phyloP scores from a whole-genome alignment of 64 coral and sea anemone species.

The Pachyseris speciosa region DNA sequence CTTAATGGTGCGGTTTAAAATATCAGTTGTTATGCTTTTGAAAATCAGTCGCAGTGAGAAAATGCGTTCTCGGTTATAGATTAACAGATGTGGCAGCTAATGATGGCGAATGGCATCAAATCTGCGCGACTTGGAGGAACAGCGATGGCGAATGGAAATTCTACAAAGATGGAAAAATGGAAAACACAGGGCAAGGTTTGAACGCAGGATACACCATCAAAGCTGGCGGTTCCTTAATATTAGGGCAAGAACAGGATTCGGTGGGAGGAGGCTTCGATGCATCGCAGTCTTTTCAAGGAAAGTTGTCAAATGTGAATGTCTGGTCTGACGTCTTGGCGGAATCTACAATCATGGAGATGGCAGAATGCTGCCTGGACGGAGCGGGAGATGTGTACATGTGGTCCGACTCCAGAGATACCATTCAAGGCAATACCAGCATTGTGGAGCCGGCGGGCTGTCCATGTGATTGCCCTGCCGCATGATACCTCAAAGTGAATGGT shows the following conservation, averaged over 20 bases:
- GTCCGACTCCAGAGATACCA: neutral
- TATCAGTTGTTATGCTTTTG: too few species aligned
- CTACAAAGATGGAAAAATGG: neutral
- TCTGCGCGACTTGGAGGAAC: too few species aligned
- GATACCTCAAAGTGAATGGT: too few species aligned
- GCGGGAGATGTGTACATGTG: neutral
- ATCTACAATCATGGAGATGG: neutral
- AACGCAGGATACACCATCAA: neutral
- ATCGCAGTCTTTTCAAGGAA: neutral
- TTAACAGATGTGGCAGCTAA: neutral
- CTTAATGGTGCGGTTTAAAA: too few species aligned
- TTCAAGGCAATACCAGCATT: neutral
- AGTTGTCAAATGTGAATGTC: neutral
- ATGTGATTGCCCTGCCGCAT: too few species aligned
- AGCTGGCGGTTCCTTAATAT: too few species aligned
- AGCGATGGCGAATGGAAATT: too few species aligned
- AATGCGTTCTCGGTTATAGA: neutral
- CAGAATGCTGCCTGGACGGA: neutral
- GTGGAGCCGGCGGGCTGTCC: neutral
- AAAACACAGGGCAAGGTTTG: neutral
- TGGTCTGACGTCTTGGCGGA: neutral
- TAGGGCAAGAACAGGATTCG: neutral
- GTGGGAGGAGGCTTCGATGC: neutral
- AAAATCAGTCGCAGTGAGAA: too few species aligned
- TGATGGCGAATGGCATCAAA: neutral